Conservation (phyloP, 1,140 invertebrate species). For the Pachyrhynchus sulphureomaculatus region DNA sequence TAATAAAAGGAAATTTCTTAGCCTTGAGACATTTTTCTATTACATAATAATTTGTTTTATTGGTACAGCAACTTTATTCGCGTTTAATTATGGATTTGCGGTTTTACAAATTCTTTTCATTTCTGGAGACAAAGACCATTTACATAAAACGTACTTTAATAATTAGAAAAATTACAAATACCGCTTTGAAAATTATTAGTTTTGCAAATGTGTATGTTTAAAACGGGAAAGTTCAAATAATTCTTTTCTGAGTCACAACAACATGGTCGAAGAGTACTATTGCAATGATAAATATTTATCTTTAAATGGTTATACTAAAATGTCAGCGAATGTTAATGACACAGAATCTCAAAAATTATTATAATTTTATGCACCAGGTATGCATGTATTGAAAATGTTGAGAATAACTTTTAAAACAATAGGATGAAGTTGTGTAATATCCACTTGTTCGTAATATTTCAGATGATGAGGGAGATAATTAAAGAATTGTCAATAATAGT, state of each 20-base stretch:
- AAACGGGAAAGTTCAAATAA: background rate
- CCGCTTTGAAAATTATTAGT: conserved; percentile 1
- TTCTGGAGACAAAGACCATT: too few relatives aligned
- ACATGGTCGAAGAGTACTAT: too few relatives aligned
- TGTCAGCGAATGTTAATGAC: conserved; percentile 10
- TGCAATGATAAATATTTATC: background rate
- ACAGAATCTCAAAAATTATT: conserved; percentile 2
- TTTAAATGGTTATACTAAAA: background rate
- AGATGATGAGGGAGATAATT: background rate
- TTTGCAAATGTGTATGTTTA: background rate
- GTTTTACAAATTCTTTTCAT: too few relatives aligned
- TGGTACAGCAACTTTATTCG: too few relatives aligned
- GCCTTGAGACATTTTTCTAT: too few relatives aligned
- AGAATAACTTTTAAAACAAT: background rate
- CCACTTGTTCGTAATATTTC: background rate
- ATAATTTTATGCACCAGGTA: conserved; percentile 1
- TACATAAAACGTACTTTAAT: background rate
- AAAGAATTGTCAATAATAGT: too few relatives aligned
- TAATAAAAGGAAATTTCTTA: too few relatives aligned
- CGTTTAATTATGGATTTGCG: too few relatives aligned
- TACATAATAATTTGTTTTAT: conserved; percentile 3
- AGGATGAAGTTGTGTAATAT: background rate
- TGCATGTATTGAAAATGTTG: background rate
- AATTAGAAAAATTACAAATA: background rate
- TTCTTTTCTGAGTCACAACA: conserved; percentile 2